Conservation (phyloP, 1,140 invertebrate genomes). For the Arion vulgaris region DNA sequence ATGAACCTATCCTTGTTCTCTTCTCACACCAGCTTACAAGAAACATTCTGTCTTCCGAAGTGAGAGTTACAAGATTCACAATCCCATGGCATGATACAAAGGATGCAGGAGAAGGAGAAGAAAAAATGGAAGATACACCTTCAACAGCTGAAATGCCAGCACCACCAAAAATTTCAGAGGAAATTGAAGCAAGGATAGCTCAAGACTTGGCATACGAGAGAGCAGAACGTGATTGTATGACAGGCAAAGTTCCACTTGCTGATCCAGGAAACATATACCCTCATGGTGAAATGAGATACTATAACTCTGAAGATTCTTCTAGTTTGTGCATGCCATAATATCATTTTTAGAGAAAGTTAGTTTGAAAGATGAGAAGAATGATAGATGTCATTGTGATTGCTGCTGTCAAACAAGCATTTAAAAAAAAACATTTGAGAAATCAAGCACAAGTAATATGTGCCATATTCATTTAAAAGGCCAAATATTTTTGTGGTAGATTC, state of each 20-base stretch:
- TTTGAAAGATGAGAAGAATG: too few species aligned
- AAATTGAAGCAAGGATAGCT: constrained; percentile 29
- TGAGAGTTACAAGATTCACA: constrained; percentile 95
- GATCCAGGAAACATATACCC: constrained; percentile 36
- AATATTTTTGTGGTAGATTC: too few species aligned
- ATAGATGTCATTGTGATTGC: too few species aligned
- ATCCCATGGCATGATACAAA: constrained; percentile 89
- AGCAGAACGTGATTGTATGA: constrained; percentile 33
- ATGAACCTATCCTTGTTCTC: too few species aligned
- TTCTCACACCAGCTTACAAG: constrained; percentile 79
- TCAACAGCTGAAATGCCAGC: neutral
- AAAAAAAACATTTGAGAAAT: too few species aligned
- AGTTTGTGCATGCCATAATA: constrained; percentile 38
- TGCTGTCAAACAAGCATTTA: too few species aligned
- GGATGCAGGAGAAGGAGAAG: constrained; percentile 11
- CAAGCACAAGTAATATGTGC: too few species aligned
- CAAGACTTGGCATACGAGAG: constrained; percentile 34
- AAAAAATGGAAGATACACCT: constrained; percentile 36
- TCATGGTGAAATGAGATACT: constrained; percentile 20
- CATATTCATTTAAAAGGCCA: too few species aligned
- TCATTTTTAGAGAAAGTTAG: neutral
- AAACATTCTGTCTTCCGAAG: constrained; percentile 94
- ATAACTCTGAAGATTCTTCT: constrained; percentile 39
- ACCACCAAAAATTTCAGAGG: constrained; percentile 27
- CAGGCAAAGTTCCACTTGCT: constrained; percentile 22